Base-by-base conservation (phyloP, 2,888 invertebrate genomes). In the Rhagonycha lutea region DNA sequence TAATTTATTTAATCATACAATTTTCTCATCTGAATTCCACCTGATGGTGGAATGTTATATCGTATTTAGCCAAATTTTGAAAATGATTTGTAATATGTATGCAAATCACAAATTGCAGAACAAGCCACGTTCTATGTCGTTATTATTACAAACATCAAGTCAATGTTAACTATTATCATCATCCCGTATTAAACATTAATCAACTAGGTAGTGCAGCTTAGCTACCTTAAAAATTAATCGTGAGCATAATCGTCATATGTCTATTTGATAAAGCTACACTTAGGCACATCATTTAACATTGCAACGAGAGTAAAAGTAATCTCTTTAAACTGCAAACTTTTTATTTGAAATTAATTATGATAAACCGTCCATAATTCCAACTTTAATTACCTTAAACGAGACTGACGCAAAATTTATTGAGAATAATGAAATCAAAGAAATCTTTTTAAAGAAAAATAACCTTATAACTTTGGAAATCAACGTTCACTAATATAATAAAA, bases 161-260 rank as follows among this genome's bases (percentile, higher is more conserved):
- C 76, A 74, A 78, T 73, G 79, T 76, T 75, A 67, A 72, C 74
- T 71, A 78, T 79, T 80, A 79, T 78, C 75, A 77, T 80, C 73
- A 78, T 72, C 74, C 77, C 77, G 78, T 80, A 79, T 79, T 78
- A 78, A 77, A 79, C 80, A 82, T 82, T 80, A 82, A 82, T 82
- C 81, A 82, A 80, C 78, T 78, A 32, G 32, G 32, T 32, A 32
- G 24, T 71, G 74, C 78, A 81, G 80, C 47, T 47, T 47, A 47
- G n/a, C 78, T 82, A 80, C 78, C 79, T 78, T 71, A 80, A 80
- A 79, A 82, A 81, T 79, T 81, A 82, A 82, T 82, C 79, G 79
- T 75, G 79, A 73, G 70, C 76, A 80, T 80, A 80, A 80, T 80
- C 79, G 77, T 70, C 75, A 77, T 71, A 67, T 70, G 70, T 73